Percentiles rank a stretch among this genome's conserved stretches.
Evolutionary conservation across 2,797 vertebrate species (phyloP).

Genomic region (Eremophila alpestris): DNA sequence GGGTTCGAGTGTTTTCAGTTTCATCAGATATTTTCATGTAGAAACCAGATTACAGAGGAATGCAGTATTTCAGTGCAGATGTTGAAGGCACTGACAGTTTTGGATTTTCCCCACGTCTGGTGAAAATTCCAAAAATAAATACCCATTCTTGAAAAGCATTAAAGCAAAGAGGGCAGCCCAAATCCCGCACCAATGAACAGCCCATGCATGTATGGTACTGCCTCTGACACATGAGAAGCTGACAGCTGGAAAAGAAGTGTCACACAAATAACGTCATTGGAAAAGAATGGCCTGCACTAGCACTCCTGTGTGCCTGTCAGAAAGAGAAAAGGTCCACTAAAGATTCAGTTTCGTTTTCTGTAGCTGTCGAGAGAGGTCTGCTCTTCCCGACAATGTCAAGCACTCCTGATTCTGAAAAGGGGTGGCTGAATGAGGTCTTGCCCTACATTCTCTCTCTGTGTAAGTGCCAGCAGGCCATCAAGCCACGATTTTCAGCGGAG

Average conservation of each 20-base stretch:
- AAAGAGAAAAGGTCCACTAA: conserved; percentile 8
- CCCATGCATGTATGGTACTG: rapidly evolving
- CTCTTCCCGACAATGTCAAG: not conserved
- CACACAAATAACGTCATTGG: conserved; percentile 37
- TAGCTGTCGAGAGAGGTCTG: not conserved
- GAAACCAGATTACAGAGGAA: not conserved
- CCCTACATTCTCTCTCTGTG: not conserved
- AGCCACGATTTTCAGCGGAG: not conserved
- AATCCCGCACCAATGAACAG: not conserved
- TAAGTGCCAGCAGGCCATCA: not conserved
- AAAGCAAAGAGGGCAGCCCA: not conserved
- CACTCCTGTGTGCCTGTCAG: not conserved
- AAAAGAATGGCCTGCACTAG: not conserved
- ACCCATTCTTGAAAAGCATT: not conserved
- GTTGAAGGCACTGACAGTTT: not conserved
- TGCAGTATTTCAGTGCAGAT: not conserved
- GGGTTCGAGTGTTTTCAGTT: not conserved
- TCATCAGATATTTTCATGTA: not conserved
- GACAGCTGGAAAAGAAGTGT: conserved; percentile 61
- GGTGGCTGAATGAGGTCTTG: not conserved
- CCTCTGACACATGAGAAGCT: conserved; percentile 39
- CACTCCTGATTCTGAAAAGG: not conserved
- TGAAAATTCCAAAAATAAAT: not conserved
- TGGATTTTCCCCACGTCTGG: not conserved
- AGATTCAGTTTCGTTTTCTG: not conserved